A percentile compares a stretch with the other conserved stretches of the same genome.
Evolutionary conservation across 2,113 vertebrate species (phyloP).

Genomic region (Bambusicola thoracicus): DNA sequence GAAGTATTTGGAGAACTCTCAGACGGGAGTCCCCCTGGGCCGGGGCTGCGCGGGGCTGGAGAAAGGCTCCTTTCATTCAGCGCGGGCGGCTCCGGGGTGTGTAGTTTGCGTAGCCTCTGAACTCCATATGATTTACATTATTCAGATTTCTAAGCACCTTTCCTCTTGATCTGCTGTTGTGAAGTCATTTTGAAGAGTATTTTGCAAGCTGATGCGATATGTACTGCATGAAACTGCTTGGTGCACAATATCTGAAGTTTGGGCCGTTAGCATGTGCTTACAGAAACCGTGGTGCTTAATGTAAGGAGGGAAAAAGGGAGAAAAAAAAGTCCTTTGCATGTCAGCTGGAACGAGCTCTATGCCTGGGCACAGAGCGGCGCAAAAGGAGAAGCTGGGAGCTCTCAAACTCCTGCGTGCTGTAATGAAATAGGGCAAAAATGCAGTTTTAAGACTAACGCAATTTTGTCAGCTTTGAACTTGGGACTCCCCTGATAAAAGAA

Average conservation of each 20-base stretch:
- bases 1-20: slow-evolving; percentile 88
- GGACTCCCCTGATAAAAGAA: slow-evolving; percentile 23
- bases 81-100: slow-evolving; percentile 80
- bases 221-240: slow-evolving; percentile 62
- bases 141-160: slow-evolving; percentile 79
- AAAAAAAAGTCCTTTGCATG: slow-evolving; percentile 32
- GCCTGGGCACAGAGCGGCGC: slow-evolving; percentile 30
- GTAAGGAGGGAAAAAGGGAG: slow-evolving; percentile 8
- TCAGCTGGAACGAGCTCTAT: slow-evolving; percentile 55
- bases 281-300: slow-evolving; percentile 38
- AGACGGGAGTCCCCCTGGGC: slow-evolving; percentile 85
- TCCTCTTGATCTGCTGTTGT: slow-evolving; percentile 78
- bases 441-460: not conserved
- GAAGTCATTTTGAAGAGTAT: slow-evolving; percentile 76
- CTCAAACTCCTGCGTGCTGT: not conserved
- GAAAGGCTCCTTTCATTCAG: slow-evolving; percentile 93
- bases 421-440: slow-evolving; percentile 22
- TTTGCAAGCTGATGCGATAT: slow-evolving; percentile 76
- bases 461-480: slow-evolving; percentile 43
- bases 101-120: slow-evolving; percentile 90
- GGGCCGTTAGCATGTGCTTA: slow-evolving; percentile 56
- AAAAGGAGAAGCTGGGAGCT: slow-evolving; percentile 10
- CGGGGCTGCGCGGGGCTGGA: slow-evolving; percentile 78
- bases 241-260: slow-evolving; percentile 51
- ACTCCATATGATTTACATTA: slow-evolving; percentile 85